A percentile compares a stretch with the other conserved stretches of the same genome.
These are phyloP conservation scores for Melopsittacus undulatus DNA, from an alignment of 2,797 vertebrate genomes.

Conservation along the genomic window DNA sequence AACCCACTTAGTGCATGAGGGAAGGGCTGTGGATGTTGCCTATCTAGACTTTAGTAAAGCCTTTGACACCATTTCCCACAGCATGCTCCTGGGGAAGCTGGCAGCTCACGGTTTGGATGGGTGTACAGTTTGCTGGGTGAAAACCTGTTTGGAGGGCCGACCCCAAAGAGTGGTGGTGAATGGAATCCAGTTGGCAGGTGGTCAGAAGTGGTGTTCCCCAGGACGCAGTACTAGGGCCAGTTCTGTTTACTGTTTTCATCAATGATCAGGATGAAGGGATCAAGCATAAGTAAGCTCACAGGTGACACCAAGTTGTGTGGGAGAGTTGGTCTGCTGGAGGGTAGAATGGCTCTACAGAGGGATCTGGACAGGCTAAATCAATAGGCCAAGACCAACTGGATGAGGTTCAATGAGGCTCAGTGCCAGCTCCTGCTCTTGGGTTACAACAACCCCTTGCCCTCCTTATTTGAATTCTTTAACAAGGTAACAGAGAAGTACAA, in stretches of 20 bases:
- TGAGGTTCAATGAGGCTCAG: not conserved
- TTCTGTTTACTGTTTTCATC: not conserved
- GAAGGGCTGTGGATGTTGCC: not conserved
- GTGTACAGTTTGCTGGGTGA: not conserved
- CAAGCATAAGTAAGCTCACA: rapidly evolving
- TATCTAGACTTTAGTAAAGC: not conserved
- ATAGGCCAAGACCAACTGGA: not conserved
- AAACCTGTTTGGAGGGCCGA: not conserved
- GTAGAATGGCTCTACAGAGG: not conserved
- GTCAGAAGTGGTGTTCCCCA: not conserved
- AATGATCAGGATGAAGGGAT: too few species aligned
- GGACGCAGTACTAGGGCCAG: not conserved
- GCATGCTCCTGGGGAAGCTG: not conserved
- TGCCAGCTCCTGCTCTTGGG: not conserved
- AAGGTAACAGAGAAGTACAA: not conserved
- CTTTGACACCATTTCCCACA: not conserved
- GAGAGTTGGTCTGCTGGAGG: not conserved
- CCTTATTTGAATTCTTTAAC: not conserved
- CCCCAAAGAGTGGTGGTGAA: too few species aligned
- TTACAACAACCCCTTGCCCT: not conserved
- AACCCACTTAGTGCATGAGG: not conserved
- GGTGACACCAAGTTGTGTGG: not conserved
- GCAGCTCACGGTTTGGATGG: not conserved
- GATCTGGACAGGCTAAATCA: not conserved
- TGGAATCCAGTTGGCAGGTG: not conserved